These are phyloP conservation scores for Mythimna pallens DNA, from an alignment of 2,888 invertebrate genomes.

Conservation along the genomic window DNA sequence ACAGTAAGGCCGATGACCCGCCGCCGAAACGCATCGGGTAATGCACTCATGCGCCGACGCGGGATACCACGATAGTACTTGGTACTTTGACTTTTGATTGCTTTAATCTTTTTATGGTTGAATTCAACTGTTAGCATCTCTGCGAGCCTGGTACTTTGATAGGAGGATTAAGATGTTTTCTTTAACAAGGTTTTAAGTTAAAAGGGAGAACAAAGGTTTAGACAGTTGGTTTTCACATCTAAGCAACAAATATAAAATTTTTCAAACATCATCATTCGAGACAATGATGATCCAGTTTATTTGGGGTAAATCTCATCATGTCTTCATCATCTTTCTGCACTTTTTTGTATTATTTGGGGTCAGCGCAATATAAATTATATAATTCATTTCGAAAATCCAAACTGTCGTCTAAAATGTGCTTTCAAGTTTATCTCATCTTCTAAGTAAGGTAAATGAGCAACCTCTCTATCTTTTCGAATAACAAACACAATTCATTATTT, in stretches of 20 bases:
- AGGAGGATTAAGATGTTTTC: constrained; percentile 16
- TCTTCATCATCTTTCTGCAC: neutral
- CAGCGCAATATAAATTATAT: too few species aligned
- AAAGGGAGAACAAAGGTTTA: neutral
- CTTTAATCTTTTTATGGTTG: constrained; percentile 63
- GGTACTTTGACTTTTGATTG: constrained; percentile 64
- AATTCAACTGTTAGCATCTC: constrained; percentile 55
- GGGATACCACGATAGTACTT: constrained; percentile 66
- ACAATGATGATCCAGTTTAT: too few species aligned
- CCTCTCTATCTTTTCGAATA: neutral
- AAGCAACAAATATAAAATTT: neutral
- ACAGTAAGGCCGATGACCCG: constrained; percentile 74
- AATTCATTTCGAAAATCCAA: neutral
- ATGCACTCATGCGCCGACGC: constrained; percentile 77
- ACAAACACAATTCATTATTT: constrained; percentile 21
- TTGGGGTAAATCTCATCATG: too few species aligned
- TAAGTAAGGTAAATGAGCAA: neutral
- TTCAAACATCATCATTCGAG: too few species aligned
- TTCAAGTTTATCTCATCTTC: neutral
- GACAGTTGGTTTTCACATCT: neutral
- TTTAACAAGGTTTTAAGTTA: neutral
- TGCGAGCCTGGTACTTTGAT: constrained; percentile 53
- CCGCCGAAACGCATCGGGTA: constrained; percentile 81
- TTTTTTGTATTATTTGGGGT: too few species aligned
- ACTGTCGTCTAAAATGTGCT: neutral